Conservation (phyloP, 1,140 invertebrate species). For the Agrilus planipennis region DNA sequence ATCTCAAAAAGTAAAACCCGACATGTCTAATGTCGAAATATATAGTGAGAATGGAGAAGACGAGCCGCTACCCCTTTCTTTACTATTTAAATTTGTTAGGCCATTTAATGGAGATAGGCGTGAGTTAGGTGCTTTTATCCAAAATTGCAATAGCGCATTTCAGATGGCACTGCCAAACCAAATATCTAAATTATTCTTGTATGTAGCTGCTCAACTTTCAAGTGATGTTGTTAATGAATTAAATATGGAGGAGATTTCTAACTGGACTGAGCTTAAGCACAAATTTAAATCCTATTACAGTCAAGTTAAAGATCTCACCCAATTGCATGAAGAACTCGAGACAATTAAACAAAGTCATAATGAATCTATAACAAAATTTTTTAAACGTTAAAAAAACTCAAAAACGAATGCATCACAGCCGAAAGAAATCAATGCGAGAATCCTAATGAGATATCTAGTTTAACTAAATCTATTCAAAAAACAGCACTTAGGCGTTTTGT, state of each 20-base stretch:
- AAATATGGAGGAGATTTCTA: conserved; percentile 3
- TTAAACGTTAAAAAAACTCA: conserved; percentile 5
- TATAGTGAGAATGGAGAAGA: too few species aligned
- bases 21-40: too few species aligned
- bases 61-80: background rate
- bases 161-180: background rate
- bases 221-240: conserved; percentile 7
- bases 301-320: conserved; percentile 2
- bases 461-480: conserved; percentile 3
- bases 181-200: conserved; percentile 4
- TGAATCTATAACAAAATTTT: conserved; percentile 6
- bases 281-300: conserved; percentile 8
- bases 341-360: conserved; percentile 4
- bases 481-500: background rate
- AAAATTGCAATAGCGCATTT: conserved; percentile 5
- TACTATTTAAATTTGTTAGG: conserved; percentile 10
- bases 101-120: conserved; percentile 1
- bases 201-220: conserved; percentile 5
- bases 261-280: conserved; percentile 1
- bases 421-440: conserved; percentile 4
- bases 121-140: conserved; percentile 4
- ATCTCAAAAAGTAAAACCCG: too few species aligned
- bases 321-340: conserved; percentile 4
- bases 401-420: conserved; percentile 7
- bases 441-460: background rate